Percentiles rank a stretch among this genome's conserved stretches.
Evolutionary conservation across 2,113 vertebrate species (phyloP).

Genomic region (Limanda limanda): DNA sequence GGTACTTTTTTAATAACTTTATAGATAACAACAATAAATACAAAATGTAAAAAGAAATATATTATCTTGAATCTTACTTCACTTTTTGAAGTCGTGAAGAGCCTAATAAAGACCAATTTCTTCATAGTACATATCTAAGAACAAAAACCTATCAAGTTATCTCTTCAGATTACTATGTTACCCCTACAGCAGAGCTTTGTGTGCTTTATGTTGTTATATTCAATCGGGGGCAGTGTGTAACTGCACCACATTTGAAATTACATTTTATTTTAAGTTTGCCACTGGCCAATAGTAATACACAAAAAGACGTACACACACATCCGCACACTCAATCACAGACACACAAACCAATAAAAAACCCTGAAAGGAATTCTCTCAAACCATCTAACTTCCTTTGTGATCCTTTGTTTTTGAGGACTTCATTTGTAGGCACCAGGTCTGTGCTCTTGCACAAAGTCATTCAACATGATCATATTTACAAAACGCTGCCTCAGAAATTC

Average conservation of each 20-base stretch:
- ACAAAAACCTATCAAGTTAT: background rate
- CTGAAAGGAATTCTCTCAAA: no score
- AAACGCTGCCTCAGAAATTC: constrained; percentile 1
- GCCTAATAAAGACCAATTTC: constrained; percentile 6
- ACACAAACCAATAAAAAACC: background rate
- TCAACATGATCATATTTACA: constrained; percentile 31
- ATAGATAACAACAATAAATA: constrained; percentile 47
- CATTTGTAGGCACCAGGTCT: constrained; percentile 7
- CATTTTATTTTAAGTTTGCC: background rate
- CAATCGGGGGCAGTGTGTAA: constrained; percentile 35
- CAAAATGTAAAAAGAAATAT: constrained; percentile 21
- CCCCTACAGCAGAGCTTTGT: background rate
- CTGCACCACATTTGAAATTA: background rate
- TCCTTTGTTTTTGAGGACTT: background rate
- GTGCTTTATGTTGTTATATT: constrained; percentile 3
- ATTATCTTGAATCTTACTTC: background rate
- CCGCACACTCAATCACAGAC: background rate
- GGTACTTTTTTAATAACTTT: constrained; percentile 17
- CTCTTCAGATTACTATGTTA: background rate
- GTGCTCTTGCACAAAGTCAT: constrained; percentile 19
- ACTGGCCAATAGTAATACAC: background rate
- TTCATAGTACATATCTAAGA: background rate
- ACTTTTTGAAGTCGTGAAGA: background rate
- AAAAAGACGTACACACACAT: background rate
- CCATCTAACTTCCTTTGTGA: background rate